phyloP scores from a whole-genome alignment of 2,888 invertebrate genomes.

The Acronicta alni region DNA sequence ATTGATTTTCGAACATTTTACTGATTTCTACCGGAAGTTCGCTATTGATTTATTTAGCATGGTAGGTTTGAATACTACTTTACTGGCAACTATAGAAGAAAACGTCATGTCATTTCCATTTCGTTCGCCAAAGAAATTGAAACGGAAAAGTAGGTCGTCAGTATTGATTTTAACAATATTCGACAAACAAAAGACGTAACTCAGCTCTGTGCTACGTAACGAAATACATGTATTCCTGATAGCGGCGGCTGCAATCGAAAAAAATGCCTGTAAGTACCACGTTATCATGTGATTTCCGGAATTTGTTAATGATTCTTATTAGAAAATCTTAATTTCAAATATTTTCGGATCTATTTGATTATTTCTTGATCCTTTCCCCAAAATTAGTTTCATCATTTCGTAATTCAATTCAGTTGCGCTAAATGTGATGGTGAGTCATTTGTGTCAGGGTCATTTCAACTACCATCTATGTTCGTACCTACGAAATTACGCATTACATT shows the following conservation, averaged over 20 bases:
- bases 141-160: slow-evolving; percentile 81
- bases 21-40: slow-evolving; percentile 39
- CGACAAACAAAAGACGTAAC: slow-evolving; percentile 74
- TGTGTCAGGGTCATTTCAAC: slow-evolving; percentile 71
- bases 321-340: slow-evolving; percentile 31
- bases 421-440: slow-evolving; percentile 57
- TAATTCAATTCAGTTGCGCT: slow-evolving; percentile 24
- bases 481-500: slow-evolving; percentile 59
- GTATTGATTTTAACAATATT: slow-evolving; percentile 84
- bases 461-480: slow-evolving; percentile 53
- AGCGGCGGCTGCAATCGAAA: slow-evolving; percentile 61
- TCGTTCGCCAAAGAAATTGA: slow-evolving; percentile 68
- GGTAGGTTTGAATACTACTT: slow-evolving; percentile 23
- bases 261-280: slow-evolving; percentile 83
- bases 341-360: slow-evolving; percentile 1
- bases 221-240: slow-evolving; percentile 65
- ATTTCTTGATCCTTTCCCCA: slow-evolving; percentile 24
- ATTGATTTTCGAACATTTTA: neutral
- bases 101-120: slow-evolving; percentile 74
- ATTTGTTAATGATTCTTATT: slow-evolving; percentile 56
- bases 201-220: slow-evolving; percentile 61
- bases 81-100: slow-evolving; percentile 61
- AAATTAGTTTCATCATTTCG: slow-evolving; percentile 10
- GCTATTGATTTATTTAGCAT: slow-evolving; percentile 12
- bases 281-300: slow-evolving; percentile 75